phyloP scores from a whole-genome alignment of 2,888 invertebrate species.

The Papilio protenor region DNA sequence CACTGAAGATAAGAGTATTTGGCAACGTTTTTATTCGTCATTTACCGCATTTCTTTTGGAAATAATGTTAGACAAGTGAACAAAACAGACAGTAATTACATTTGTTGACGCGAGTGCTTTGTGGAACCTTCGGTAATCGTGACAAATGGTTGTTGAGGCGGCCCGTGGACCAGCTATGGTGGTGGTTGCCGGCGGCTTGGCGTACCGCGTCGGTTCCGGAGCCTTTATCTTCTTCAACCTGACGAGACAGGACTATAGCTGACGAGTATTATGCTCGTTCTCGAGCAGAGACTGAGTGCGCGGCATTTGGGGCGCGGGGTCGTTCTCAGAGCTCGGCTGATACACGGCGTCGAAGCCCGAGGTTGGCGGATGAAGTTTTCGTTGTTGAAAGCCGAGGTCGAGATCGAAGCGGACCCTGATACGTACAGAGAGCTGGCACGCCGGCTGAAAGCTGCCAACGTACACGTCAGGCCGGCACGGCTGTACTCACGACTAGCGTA shows the following conservation, averaged over 20 bases:
- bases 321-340: conserved; percentile 69
- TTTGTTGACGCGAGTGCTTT: conserved; percentile 50
- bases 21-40: conserved; percentile 11
- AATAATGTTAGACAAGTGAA: conserved; percentile 82
- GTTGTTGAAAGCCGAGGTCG: conserved; percentile 74
- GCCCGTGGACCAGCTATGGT: conserved; percentile 75
- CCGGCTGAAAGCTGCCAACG: conserved; percentile 71
- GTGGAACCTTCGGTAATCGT: conserved; percentile 53
- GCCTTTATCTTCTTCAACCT: conserved; percentile 80
- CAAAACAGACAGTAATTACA: conserved; percentile 35
- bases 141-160: conserved; percentile 78
- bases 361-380: conserved; percentile 81
- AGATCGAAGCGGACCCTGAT: conserved; percentile 74
- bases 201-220: conserved; percentile 71
- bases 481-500: conserved; percentile 65
- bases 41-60: conserved; percentile 44
- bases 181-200: conserved; percentile 69
- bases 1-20: conserved; percentile 5
- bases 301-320: conserved; percentile 73
- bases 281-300: conserved; percentile 80
- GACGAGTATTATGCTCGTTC: conserved; percentile 81
- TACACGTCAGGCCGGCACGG: conserved; percentile 69
- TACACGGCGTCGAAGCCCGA: conserved; percentile 74
- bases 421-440: conserved; percentile 73
- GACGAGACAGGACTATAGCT: conserved; percentile 81